A percentile compares a stretch with the other conserved stretches of the same genome.
Evolutionary conservation across 2,797 vertebrate genomes (phyloP).

Genomic region (Smutsia temminckii): DNA sequence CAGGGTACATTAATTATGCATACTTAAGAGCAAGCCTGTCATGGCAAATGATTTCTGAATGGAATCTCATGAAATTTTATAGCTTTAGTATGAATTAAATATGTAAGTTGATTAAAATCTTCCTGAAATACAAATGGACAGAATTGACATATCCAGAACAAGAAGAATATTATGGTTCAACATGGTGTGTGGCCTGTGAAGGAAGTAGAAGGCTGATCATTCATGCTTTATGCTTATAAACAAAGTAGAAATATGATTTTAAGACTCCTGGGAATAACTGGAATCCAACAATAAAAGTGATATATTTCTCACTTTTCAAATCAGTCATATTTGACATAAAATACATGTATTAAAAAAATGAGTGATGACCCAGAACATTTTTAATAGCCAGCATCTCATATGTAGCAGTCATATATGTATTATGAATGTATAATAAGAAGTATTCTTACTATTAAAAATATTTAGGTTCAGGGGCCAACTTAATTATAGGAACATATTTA

Average conservation of each 20-base stretch:
- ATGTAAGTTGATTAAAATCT: background rate
- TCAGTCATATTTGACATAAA: background rate
- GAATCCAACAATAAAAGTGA: background rate
- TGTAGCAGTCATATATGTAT: background rate
- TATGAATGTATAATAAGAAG: background rate
- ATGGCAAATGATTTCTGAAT: background rate
- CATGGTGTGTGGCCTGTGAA: background rate
- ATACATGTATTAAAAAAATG: background rate
- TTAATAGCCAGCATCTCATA: background rate
- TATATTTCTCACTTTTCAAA: background rate
- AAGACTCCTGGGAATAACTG: background rate
- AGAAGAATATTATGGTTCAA: background rate
- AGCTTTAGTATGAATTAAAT: background rate
- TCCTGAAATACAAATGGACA: background rate
- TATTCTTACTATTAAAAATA: slow-evolving; percentile 36
- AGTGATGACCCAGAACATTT: background rate
- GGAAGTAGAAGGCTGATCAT: rapidly evolving
- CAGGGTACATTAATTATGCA: background rate
- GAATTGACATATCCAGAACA: background rate
- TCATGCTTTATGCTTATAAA: background rate
- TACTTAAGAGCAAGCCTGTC: background rate
- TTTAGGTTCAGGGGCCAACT: background rate
- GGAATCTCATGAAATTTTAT: background rate
- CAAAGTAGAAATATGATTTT: background rate
- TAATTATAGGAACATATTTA: slow-evolving; percentile 38